Conservation (phyloP, 1,140 invertebrate genomes). For the Drosophila pachea region DNA sequence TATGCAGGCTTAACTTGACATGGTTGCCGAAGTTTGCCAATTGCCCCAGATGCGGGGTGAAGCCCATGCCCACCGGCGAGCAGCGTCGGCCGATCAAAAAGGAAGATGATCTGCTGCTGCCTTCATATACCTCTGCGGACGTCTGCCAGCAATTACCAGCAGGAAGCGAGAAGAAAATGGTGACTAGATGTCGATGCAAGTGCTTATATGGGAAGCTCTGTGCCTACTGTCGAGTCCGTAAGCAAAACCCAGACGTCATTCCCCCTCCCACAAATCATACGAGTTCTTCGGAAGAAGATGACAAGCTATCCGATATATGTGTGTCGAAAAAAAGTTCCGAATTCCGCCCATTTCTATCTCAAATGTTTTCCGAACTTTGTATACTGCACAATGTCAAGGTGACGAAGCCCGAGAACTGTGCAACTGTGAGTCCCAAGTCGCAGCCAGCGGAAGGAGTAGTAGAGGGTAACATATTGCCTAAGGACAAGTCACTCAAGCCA, state of each 20-base stretch:
- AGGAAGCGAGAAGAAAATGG: conserved; percentile 10
- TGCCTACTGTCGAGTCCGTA: conserved; percentile 66
- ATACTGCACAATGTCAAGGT: conserved; percentile 55
- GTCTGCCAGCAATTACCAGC: not conserved
- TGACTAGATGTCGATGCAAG: conserved; percentile 49
- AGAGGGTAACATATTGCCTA: no score
- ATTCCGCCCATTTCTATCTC: conserved; percentile 27
- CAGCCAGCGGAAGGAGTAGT: no score
- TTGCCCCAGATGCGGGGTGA: conserved; percentile 60
- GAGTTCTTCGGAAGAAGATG: not conserved
- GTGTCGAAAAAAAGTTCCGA: no score
- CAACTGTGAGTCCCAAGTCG: no score
- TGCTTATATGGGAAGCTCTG: conserved; percentile 55
- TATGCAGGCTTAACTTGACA: conserved; percentile 61
- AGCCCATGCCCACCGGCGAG: conserved; percentile 50
- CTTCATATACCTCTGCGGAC: not conserved
- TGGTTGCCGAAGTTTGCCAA: conserved; percentile 61
- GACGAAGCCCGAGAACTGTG: not conserved
- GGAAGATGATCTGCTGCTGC: conserved; percentile 47
- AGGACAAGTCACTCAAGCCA: no score
- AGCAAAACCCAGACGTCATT: conserved; percentile 57
- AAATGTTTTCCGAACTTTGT: conserved; percentile 61
- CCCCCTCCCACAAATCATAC: not conserved
- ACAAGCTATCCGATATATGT: not conserved
- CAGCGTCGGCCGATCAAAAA: conserved; percentile 28